These are phyloP conservation scores for Thymelicus lineola DNA, from an alignment of 2,888 invertebrate genomes.

Conservation along the genomic window DNA sequence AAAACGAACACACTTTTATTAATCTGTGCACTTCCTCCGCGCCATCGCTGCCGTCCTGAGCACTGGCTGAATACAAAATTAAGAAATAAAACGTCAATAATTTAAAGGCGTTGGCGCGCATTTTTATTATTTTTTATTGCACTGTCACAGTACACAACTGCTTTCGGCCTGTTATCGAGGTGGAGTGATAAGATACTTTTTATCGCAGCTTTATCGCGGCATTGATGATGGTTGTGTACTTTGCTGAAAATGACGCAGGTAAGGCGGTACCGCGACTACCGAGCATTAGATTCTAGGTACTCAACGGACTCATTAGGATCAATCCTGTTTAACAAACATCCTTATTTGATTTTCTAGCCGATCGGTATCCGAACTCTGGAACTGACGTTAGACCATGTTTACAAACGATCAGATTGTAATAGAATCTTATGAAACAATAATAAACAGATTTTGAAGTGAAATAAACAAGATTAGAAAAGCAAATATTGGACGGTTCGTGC, in stretches of 20 bases:
- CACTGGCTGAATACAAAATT: slow-evolving; percentile 54
- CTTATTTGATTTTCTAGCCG: slow-evolving; percentile 5
- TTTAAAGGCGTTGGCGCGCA: slow-evolving; percentile 60
- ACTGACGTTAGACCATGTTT: slow-evolving; percentile 27
- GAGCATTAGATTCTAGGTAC: slow-evolving; percentile 41
- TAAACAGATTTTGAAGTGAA: slow-evolving; percentile 25
- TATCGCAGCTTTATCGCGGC: slow-evolving; percentile 71
- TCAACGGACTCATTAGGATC: slow-evolving; percentile 9
- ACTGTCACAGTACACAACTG: slow-evolving; percentile 56
- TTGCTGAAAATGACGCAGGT: slow-evolving; percentile 75
- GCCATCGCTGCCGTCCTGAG: slow-evolving; percentile 54
- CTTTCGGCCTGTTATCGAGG: slow-evolving; percentile 64
- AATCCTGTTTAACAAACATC: slow-evolving; percentile 31
- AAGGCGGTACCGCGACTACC: slow-evolving; percentile 54
- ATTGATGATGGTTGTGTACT: slow-evolving; percentile 65
- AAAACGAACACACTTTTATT: slow-evolving; percentile 71
- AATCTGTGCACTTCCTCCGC: slow-evolving; percentile 55
- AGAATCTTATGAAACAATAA: slow-evolving; percentile 21
- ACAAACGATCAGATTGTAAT: slow-evolving; percentile 17
- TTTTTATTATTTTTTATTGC: slow-evolving; percentile 55
- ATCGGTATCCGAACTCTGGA: slow-evolving; percentile 1
- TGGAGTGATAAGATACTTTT: slow-evolving; percentile 74
- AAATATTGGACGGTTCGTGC: slow-evolving; percentile 2
- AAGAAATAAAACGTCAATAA: slow-evolving; percentile 62
- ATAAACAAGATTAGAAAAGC: slow-evolving; percentile 26